Evolutionary conservation across 2,888 invertebrate genomes (phyloP).

Genomic region (Opisthograptis luteolata): DNA sequence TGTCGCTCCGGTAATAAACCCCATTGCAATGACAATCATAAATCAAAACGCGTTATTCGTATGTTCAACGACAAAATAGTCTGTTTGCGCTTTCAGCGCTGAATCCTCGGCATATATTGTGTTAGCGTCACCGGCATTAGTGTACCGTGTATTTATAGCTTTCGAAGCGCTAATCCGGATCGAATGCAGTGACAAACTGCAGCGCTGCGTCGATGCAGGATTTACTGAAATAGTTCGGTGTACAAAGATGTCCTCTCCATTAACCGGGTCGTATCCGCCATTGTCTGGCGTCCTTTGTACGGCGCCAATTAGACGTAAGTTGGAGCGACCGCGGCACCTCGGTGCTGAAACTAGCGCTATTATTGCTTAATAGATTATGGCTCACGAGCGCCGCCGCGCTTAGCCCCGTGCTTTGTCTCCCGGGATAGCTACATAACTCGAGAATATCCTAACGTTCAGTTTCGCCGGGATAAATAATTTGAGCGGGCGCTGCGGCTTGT

Average conservation of each 20-base stretch:
- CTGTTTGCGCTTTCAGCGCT: slow-evolving; percentile 35
- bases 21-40: slow-evolving; percentile 41
- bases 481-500: slow-evolving; percentile 44
- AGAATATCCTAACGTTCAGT: slow-evolving; percentile 42
- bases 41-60: slow-evolving; percentile 40
- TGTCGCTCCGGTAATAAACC: slow-evolving; percentile 38
- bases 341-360: slow-evolving; percentile 42
- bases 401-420: slow-evolving; percentile 55
- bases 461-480: slow-evolving; percentile 53
- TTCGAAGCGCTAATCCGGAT: slow-evolving; percentile 48
- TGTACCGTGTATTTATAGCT: slow-evolving; percentile 61
- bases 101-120: slow-evolving; percentile 35
- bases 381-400: slow-evolving; percentile 47
- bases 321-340: slow-evolving; percentile 34
- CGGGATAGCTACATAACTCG: slow-evolving; percentile 41
- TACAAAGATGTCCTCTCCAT: slow-evolving; percentile 61
- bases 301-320: slow-evolving; percentile 62
- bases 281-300: slow-evolving; percentile 69
- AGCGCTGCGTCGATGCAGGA: slow-evolving; percentile 34
- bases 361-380: slow-evolving; percentile 73
- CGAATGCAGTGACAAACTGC: slow-evolving; percentile 44
- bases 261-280: slow-evolving; percentile 52
- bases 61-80: slow-evolving; percentile 37
- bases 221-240: slow-evolving; percentile 40
- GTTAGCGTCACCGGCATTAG: slow-evolving; percentile 58